These are phyloP conservation scores for Stictonetta naevosa DNA, from an alignment of 2,113 vertebrate genomes.

Conservation along the genomic window DNA sequence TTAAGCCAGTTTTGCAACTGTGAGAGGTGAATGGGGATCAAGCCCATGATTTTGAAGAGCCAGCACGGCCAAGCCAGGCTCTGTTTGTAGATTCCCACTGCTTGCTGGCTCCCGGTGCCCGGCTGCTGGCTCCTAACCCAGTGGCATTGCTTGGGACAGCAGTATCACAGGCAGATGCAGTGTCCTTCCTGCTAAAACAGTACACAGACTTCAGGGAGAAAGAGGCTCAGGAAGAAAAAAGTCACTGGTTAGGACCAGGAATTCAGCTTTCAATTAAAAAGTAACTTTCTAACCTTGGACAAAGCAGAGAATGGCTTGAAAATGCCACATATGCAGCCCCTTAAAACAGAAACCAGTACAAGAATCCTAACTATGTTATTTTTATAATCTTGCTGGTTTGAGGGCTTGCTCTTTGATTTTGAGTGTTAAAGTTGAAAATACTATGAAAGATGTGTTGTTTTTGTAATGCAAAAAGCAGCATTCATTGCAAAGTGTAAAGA, in stretches of 20 bases:
- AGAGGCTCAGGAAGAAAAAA: neutral
- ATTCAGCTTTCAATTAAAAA: conserved; percentile 55
- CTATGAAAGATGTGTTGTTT: neutral
- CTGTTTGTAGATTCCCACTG: neutral
- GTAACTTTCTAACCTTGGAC: conserved; percentile 42
- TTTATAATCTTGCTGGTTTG: neutral
- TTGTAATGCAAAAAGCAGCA: neutral
- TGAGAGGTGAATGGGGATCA: conserved; percentile 49
- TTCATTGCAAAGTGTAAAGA: neutral
- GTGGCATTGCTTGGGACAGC: neutral
- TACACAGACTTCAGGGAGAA: neutral
- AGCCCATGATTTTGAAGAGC: conserved; percentile 31
- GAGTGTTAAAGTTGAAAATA: neutral
- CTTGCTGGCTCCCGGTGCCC: neutral
- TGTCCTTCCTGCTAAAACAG: neutral
- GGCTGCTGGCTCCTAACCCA: neutral
- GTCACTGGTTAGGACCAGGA: neutral
- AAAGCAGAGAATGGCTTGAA: conserved; percentile 28
- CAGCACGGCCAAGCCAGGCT: neutral
- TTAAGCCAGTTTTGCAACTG: conserved; percentile 49
- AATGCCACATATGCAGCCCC: neutral
- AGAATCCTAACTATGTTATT: conserved; percentile 62
- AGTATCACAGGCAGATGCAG: neutral
- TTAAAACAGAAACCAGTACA: conserved; percentile 7
- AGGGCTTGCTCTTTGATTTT: neutral